Percentiles rank a stretch among this genome's conserved stretches.
These are phyloP conservation scores for Sorex araneus DNA, from an alignment of 2,113 vertebrate species.

Conservation along the genomic window DNA sequence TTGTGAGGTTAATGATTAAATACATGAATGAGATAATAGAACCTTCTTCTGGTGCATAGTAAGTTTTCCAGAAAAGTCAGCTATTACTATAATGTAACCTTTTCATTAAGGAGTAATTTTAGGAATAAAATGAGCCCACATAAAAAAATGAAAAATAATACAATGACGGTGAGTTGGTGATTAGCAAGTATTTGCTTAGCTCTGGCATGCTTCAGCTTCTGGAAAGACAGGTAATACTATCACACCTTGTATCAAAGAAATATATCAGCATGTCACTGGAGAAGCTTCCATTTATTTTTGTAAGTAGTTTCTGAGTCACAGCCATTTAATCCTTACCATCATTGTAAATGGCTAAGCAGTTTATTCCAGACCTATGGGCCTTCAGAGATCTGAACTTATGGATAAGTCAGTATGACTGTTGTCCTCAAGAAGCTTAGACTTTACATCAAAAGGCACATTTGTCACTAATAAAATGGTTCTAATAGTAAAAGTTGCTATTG, in stretches of 20 bases:
- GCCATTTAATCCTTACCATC: not conserved
- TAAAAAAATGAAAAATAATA: not conserved
- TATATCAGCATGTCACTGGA: not conserved
- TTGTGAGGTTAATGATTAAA: slow-evolving; percentile 45
- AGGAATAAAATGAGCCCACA: not conserved
- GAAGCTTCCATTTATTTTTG: not conserved
- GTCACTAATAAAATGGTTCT: not conserved
- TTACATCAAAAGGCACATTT: not conserved
- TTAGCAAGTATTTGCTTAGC: slow-evolving; percentile 3
- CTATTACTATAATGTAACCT: not conserved
- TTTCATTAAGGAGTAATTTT: slow-evolving; percentile 49
- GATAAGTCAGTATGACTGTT: not conserved
- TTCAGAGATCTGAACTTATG: not conserved
- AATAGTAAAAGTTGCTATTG: no score
- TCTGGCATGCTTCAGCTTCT: not conserved
- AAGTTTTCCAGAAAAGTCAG: slow-evolving; percentile 2
- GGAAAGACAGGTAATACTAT: not conserved
- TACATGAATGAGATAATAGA: not conserved
- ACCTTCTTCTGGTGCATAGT: not conserved
- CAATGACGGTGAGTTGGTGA: not conserved
- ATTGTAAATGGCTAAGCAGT: not conserved
- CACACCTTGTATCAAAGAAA: not conserved
- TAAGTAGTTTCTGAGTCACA: slow-evolving; percentile 11
- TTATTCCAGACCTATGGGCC: not conserved
- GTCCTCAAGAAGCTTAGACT: not conserved